phyloP scores from a whole-genome alignment of 2,888 invertebrate genomes.

The Camponotus fellah region DNA sequence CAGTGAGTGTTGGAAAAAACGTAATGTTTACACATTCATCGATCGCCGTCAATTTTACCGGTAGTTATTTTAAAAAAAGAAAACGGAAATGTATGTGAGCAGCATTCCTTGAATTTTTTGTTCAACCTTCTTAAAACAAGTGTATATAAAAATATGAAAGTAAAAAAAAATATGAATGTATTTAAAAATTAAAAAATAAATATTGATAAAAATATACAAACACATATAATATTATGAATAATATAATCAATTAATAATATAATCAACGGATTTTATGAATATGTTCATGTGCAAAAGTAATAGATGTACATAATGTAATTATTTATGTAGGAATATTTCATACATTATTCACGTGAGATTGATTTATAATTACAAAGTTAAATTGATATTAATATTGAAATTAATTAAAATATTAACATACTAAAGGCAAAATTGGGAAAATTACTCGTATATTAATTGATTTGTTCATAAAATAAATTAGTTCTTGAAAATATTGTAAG shows the following conservation, averaged over 20 bases:
- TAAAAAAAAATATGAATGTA: background rate
- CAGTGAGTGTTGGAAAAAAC: constrained; percentile 59
- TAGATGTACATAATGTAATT: constrained; percentile 7
- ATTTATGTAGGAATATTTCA: constrained; percentile 17
- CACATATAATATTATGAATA: background rate
- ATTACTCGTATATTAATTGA: background rate
- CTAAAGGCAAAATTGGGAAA: background rate
- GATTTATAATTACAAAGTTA: constrained; percentile 19
- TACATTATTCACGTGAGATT: background rate
- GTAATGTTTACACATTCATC: background rate
- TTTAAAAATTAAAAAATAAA: background rate
- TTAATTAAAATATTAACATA: constrained; percentile 18
- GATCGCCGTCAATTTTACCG: background rate
- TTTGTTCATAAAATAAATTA: background rate
- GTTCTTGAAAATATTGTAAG: background rate
- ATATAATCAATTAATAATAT: background rate
- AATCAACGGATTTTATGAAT: background rate
- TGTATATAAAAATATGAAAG: too few species aligned
- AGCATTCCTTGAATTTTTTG: background rate
- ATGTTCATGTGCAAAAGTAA: background rate
- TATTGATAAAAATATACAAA: background rate
- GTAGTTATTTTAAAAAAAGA: background rate
- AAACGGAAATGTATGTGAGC: background rate
- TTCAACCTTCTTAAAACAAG: background rate
- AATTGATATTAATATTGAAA: background rate